phyloP scores from a whole-genome alignment of 2,888 invertebrate genomes.

The Cheilosia urbana region DNA sequence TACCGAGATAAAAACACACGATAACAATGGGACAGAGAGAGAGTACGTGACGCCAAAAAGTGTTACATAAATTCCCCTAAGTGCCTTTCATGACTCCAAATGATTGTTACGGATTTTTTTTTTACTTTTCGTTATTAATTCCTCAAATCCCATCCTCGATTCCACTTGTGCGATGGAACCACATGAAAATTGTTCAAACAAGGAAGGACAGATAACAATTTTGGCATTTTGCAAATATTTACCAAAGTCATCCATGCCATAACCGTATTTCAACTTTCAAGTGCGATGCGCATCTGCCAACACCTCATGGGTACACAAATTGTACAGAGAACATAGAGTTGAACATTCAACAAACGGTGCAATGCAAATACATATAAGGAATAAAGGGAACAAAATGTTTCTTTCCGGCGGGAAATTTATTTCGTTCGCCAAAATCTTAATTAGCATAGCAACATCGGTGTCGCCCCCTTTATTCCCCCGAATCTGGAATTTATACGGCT shows the following conservation, averaged over 20 bases:
- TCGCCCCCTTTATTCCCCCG: constrained; percentile 43
- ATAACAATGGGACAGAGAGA: constrained; percentile 44
- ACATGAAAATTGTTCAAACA: constrained; percentile 31
- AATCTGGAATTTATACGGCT: constrained; percentile 51
- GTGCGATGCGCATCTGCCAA: constrained; percentile 63
- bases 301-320: constrained; percentile 33
- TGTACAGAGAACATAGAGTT: constrained; percentile 14
- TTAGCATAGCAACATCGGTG: constrained; percentile 62
- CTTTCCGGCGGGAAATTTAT: constrained; percentile 59
- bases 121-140: constrained; percentile 49
- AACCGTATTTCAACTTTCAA: constrained; percentile 46
- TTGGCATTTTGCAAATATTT: constrained; percentile 64
- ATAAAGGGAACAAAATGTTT: constrained; percentile 48
- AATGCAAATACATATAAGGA: constrained; percentile 35
- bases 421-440: constrained; percentile 74
- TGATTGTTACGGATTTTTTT: constrained; percentile 46
- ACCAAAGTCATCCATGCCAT: constrained; percentile 54
- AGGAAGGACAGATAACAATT: constrained; percentile 47
- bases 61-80: constrained; percentile 64
- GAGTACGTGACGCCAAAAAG: constrained; percentile 60
- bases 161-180: constrained; percentile 30
- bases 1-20: constrained; percentile 38
- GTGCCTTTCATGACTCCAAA: constrained; percentile 58
- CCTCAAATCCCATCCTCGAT: constrained; percentile 8
- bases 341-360: constrained; percentile 1